These are phyloP conservation scores for Watsonalla cultraria DNA, from an alignment of 2,888 invertebrate species.

Conservation along the genomic window DNA sequence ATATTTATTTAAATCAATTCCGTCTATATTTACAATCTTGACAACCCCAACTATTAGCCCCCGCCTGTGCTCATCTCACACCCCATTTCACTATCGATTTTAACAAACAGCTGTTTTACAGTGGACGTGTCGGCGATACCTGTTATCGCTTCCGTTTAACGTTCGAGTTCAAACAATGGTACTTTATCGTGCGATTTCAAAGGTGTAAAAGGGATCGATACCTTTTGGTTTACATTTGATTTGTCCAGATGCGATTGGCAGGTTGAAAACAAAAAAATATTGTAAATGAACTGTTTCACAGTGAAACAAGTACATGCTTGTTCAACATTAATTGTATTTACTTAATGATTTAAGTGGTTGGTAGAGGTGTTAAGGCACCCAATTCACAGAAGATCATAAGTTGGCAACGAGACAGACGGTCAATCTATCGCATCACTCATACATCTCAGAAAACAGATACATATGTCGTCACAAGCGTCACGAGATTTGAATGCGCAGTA, in stretches of 20 bases:
- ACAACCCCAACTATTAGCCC: background rate
- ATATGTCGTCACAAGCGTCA: no score
- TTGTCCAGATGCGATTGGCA: background rate
- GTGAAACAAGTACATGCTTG: background rate
- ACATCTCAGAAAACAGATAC: no score
- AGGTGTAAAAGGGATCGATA: constrained; percentile 35
- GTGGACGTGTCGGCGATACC: background rate
- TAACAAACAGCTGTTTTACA: background rate
- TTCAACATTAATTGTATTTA: no score
- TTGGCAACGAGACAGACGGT: no score
- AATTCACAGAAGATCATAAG: no score
- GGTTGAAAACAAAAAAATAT: background rate
- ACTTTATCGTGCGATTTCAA: constrained; percentile 33
- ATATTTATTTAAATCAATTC: no score
- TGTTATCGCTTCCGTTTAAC: background rate
- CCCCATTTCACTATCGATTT: background rate
- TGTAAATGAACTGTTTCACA: no score
- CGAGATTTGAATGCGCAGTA: no score
- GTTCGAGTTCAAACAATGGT: constrained; percentile 34
- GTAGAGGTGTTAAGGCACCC: no score
- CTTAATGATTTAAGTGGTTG: no score
- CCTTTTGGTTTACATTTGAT: constrained; percentile 15
- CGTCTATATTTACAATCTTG: background rate
- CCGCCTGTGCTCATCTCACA: background rate
- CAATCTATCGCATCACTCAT: no score